Evolutionary conservation across 2,888 invertebrate genomes (phyloP).

Genomic region (Polydrusus tereticollis): DNA sequence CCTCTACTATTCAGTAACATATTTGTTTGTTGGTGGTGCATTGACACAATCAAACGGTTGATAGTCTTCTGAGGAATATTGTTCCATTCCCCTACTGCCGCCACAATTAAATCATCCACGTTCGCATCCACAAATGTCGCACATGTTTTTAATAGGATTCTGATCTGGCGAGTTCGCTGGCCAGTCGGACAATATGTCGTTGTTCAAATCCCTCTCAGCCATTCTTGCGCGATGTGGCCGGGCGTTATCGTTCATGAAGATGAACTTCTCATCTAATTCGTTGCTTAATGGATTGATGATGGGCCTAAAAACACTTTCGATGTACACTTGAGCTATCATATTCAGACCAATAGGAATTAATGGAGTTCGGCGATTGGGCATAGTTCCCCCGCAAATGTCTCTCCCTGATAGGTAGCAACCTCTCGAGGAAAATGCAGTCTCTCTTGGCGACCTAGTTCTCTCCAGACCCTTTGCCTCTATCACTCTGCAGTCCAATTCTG

Average conservation of each 20-base stretch:
- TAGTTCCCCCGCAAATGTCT: slow-evolving; percentile 13
- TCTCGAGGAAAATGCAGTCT: slow-evolving; percentile 13
- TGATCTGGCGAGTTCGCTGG: no score
- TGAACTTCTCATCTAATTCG: slow-evolving; percentile 25
- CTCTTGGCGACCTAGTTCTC: slow-evolving; percentile 12
- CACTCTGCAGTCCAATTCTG: background rate
- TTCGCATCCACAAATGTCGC: no score
- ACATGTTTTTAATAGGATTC: no score
- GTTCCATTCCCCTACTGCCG: no score
- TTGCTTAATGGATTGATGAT: slow-evolving; percentile 21
- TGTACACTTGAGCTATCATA: slow-evolving; percentile 12
- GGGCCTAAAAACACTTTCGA: slow-evolving; percentile 23
- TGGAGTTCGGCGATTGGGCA: no score
- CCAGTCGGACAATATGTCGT: slow-evolving; percentile 20
- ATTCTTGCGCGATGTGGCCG: slow-evolving; percentile 23
- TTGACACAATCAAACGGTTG: background rate
- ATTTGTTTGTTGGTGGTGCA: slow-evolving; percentile 13
- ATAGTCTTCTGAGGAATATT: no score
- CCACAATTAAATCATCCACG: no score
- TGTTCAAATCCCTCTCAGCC: slow-evolving; percentile 20
- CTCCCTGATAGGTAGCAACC: slow-evolving; percentile 21
- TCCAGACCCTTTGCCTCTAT: slow-evolving; percentile 13
- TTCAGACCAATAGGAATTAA: no score
- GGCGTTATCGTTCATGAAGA: slow-evolving; percentile 35
- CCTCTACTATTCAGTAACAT: slow-evolving; percentile 19